A percentile compares a stretch with the other conserved stretches of the same genome.
phyloP scores from a whole-genome alignment of 1,140 invertebrate species.

The Thaumatotibia leucotreta region DNA sequence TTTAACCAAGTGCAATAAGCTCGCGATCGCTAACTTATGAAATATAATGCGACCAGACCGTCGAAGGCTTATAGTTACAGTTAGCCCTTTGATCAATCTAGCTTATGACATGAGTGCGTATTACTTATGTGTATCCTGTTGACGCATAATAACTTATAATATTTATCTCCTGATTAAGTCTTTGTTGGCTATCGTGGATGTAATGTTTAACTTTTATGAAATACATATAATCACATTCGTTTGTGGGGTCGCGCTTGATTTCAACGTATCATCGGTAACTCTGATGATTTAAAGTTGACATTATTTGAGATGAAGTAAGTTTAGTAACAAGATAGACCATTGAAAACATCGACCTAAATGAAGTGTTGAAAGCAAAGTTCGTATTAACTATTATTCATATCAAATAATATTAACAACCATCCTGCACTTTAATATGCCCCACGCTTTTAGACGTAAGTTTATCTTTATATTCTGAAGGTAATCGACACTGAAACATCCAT shows the following conservation, averaged over 20 bases:
- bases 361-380: not conserved
- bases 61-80: slow-evolving; percentile 47
- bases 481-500: not conserved
- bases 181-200: slow-evolving; percentile 52
- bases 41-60: slow-evolving; percentile 28
- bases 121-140: slow-evolving; percentile 56
- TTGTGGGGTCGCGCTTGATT: not conserved
- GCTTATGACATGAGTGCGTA: slow-evolving; percentile 51
- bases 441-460: slow-evolving; percentile 56
- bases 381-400: not conserved
- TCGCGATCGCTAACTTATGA: slow-evolving; percentile 52
- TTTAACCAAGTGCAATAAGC: slow-evolving; percentile 52
- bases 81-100: slow-evolving; percentile 42
- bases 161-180: slow-evolving; percentile 48
- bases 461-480: slow-evolving; percentile 20
- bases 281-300: not conserved
- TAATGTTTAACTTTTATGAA: slow-evolving; percentile 39
- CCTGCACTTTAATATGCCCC: slow-evolving; percentile 32
- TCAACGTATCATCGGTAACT: not conserved
- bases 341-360: too few relatives aligned
- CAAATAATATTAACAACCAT: slow-evolving; percentile 14
- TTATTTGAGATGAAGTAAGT: not conserved
- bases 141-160: slow-evolving; percentile 64
- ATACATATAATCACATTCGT: slow-evolving; percentile 3
- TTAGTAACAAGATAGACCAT: not conserved